Base-by-base conservation (phyloP, 2,888 invertebrate genomes). In the Eristalis pertinax region DNA sequence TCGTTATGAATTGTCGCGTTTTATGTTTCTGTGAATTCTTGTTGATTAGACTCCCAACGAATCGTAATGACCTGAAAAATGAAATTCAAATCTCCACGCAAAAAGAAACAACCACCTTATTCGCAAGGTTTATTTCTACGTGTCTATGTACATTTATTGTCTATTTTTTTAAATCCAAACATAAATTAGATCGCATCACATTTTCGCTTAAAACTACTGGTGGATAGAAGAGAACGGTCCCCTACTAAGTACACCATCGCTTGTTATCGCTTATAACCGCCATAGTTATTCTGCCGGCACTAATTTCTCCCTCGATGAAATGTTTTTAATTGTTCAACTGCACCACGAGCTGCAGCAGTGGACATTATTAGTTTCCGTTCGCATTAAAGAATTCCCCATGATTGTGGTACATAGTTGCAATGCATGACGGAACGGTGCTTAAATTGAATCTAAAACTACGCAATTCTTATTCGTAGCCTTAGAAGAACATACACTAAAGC, bases 381-480 rank as follows among this genome's bases (percentile, higher is more conserved):
- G 0, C 24, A 24, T 32, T 32, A 32, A 8, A 32, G 32, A 10
- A 8, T 5, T 8, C 32, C 10, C 7, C 32, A 32, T 32, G 8
- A 8, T 8, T 32, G 32, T 5, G 8, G 32, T 32, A 29, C 29
- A 29, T n/a, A n/a, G 5, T 29, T 29, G 29, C 2, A 4, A 29
- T 29, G 4, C 29, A 29, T 5, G 4, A n/a, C n/a, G n/a, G n/a
- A 4, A 29, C 26, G 2, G 4, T 7, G 0, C 11, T 13, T 15
- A 1, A 26, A 60, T 26, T 4, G 10, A 8, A 8, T 8, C 19
- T 22, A 43, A 2, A 60, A 41, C 43, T 76, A 92, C 8, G 91
- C 92, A 73, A 92, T 89, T 65, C 92, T 90, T 75, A 91, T 90
- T 15, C 89, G 79, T 67, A 89, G 89, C 2, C 89, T 89, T 73